Conservation (phyloP, 1,140 invertebrate species). For the Magallana angulata region DNA sequence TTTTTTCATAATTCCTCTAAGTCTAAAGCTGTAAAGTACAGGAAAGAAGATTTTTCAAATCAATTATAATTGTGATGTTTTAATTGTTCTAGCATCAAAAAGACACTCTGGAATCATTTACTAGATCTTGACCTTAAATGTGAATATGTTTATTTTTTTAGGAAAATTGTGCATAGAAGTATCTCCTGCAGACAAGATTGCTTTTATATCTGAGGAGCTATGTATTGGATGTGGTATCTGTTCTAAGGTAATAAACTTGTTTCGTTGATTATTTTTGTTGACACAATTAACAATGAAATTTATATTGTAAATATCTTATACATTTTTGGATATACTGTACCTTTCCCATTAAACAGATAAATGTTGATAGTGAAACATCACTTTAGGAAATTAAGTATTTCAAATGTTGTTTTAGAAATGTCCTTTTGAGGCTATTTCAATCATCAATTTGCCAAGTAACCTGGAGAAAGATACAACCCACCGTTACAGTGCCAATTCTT, state of each 20-base stretch:
- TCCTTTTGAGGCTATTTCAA: constrained; percentile 99
- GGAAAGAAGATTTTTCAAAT: too few species aligned
- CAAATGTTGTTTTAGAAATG: constrained; percentile 90
- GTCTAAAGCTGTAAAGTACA: too few species aligned
- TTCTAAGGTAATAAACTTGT: constrained; percentile 82
- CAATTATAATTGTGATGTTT: too few species aligned
- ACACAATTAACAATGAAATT: too few species aligned
- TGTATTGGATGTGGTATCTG: constrained; percentile 99
- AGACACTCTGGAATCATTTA: too few species aligned
- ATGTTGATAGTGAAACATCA: too few species aligned
- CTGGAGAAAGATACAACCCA: constrained; percentile 99
- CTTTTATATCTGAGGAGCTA: constrained; percentile 97
- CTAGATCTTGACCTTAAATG: neutral
- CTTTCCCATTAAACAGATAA: too few species aligned
- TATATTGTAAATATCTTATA: too few species aligned
- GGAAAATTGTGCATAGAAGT: constrained; percentile 99
- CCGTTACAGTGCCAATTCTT: constrained; percentile 99
- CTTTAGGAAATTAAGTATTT: neutral
- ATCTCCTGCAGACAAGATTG: constrained; percentile 96
- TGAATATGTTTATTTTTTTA: constrained; percentile 61
- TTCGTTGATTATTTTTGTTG: neutral
- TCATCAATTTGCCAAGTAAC: constrained; percentile 99
- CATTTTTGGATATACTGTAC: too few species aligned
- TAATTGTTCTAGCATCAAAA: too few species aligned
- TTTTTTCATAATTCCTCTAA: too few species aligned